These are phyloP conservation scores for Cyanoramphus novaezelandiae DNA, from an alignment of 2,113 vertebrate genomes.

Conservation along the genomic window DNA sequence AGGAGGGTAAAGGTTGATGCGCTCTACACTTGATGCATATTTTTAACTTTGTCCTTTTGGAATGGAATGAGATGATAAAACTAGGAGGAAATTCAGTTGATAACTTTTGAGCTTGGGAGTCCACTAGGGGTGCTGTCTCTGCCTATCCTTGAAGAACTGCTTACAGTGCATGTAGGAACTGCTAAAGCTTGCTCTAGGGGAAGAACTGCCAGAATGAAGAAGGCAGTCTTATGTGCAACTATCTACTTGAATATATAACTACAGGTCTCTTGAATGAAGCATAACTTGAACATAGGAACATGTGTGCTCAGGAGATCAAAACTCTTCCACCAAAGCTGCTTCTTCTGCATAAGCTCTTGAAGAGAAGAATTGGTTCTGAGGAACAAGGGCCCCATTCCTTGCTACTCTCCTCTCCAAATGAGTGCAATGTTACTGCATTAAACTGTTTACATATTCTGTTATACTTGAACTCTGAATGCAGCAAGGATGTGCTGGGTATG, in stretches of 20 bases:
- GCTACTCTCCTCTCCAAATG: neutral
- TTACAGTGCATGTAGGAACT: neutral
- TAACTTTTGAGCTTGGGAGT: neutral
- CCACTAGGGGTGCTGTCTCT: neutral
- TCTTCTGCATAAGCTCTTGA: neutral
- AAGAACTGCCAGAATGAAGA: neutral
- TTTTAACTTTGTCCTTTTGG: neutral
- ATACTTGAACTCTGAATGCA: slow-evolving; percentile 19
- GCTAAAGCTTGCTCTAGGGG: neutral
- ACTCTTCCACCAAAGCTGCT: neutral
- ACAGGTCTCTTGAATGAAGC: neutral
- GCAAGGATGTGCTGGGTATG: neutral
- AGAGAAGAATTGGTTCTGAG: neutral
- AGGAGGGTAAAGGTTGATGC: neutral
- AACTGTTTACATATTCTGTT: slow-evolving; percentile 11
- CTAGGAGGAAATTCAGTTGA: neutral
- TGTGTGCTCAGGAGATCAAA: neutral
- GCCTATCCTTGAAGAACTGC: neutral
- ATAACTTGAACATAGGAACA: neutral
- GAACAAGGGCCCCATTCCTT: neutral
- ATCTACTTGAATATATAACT: neutral
- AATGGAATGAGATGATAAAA: neutral
- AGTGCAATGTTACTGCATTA: slow-evolving; percentile 10
- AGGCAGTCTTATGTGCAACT: neutral
- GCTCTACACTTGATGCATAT: neutral